Base-by-base conservation (phyloP, 2,888 invertebrate species). In the Oscheius sp. region DNA sequence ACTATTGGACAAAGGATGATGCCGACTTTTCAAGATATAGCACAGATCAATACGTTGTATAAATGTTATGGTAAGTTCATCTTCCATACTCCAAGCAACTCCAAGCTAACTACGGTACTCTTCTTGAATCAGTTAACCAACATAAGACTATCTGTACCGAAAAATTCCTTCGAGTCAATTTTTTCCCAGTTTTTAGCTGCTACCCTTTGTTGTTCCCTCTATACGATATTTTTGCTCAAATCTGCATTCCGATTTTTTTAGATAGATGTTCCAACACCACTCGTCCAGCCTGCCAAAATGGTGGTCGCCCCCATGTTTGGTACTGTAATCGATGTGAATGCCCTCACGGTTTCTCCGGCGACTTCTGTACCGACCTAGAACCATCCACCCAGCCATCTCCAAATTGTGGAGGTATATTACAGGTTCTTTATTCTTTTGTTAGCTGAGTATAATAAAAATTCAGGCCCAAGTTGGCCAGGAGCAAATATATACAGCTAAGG, bases 1-100 rank as follows among this genome's bases (percentile, higher is more conserved):
- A 68, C 77, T 0, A 77, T 77, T 74, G 77, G 77, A 12, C 70
- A 75, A 22, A 64, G 77, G 17, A 77, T 77, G 70, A 62, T 71
- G 26, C 73, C 75, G 5, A 72, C 74, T 5, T 77, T 77, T 50
- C 70, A 73, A 20, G 77, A 77, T 56, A 67, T 77, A 8, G 63
- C 68, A 1, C 61, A 72, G 22, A 75, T 77, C 71, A 77, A 77
- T 54, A 57, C 56, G 6, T 50, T 71, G 14, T 77, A 77, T 36
- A 67, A 72, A 47, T 77, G 77, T 63, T 68, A 69, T 57, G 71
- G 75, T 75, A 30, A 28, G 36, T 8, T 9, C 1, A 14, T 22
- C 6, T 22, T 6, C 5, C 24, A 2, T 14, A 32, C n/a, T 17
- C 5, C 4, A 41, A 41, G 41, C 14, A 41, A 41, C n/a, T n/a